Base-by-base conservation (phyloP, 1,140 invertebrate genomes). In the Cherax destructor region DNA sequence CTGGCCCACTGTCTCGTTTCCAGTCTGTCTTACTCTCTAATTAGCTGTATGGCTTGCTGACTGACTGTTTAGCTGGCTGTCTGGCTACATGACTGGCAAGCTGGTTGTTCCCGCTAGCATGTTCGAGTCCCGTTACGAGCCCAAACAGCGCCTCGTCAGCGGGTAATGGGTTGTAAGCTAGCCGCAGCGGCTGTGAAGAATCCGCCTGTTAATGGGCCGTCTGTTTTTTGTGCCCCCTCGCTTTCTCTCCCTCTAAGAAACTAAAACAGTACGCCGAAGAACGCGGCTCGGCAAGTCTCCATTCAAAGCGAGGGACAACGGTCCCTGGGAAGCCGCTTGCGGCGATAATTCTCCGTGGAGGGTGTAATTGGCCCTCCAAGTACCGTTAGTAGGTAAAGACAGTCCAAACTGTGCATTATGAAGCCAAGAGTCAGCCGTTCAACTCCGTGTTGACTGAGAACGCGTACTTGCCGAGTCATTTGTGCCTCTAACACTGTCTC, bases 341-440 rank as follows among this genome's bases (percentile, higher is more conserved):
- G 18, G 65, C 18, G 65, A 18, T 69, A 69, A 5, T 69, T 69
- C 13, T 18, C 11, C 5, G 18, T 18, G 65, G 21, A 69, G 18
- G 21, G 65, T 21, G 76, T 78, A 78, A 78, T 76, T 41, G 30
- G 76, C 30, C 30, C 7, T 7, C 30, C 30, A 11, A 41, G n/a
- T n/a, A 41, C 49, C 76, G 30, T 78, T 78, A 78, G 76, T 78
- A 50, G 49, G 76, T 47, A 78, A 41, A 50, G 76, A 78, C 49
- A 24, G 9, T 69, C 49, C 7, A n/a, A 16, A 5, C 49, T 24
- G 50, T 24, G 79, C 50, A 21, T 49, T 56, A 56, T n/a, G 50
- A 18, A 18, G 65, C 13, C 65, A 69, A 69, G 21, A 69, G 65
- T 69, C 65, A 69, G 65, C 21, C 65, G 21, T 69, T 69, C 65